Evolutionary conservation across 2,113 vertebrate genomes (phyloP), one percentile per base, ranked within the genome.

Genomic region (Aix galericulata): DNA sequence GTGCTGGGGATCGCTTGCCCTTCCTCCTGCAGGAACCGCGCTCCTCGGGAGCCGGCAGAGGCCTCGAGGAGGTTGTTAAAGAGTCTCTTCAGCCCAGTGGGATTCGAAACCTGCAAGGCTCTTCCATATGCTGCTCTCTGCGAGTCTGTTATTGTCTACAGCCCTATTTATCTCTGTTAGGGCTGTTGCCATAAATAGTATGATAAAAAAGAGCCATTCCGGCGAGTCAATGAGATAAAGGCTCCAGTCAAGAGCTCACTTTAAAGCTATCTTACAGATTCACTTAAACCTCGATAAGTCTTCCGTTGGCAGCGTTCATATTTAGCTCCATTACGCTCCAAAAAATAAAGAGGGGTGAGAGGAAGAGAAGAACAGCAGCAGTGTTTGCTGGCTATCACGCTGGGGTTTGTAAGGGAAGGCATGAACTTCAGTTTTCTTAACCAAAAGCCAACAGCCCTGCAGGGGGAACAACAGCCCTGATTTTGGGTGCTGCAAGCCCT

Each of bases 221-320:
- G 95, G 97, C 27, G 38, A 98, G 97, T 98, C 97, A 98, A 95
- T 97, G 97, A 98, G 98, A 98, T 98, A 98, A 98, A 98, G 98
- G 93, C 96, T 97, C 94, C 92, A 98, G 97, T 97, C 97, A 97
- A 98, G 97, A 97, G 96, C 97, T 97, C 97, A 97, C 97, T 98
- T 98, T 97, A 97, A 97, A 98, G 95, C 97, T 97, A 97, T 98
- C 97, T 97, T 94, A 96, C 95, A 97, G 96, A 97, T 97, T 98
- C 96, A 97, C 97, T 98, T 97, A 96, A 97, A 97, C 94, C 96
- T 94, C 97, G 84, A 97, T 98, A 97, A 98, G 97, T 98, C 97
- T 98, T 96, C 92, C 89, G 97, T 93, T 96, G 97, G 97, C 97
- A 98, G 95, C 87, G 58, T 96, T 98, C 97, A 97, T 97, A 98